Percentiles rank a stretch among this genome's conserved stretches.
Conservation (phyloP, 1,140 invertebrate species). For the Samia ricini region DNA sequence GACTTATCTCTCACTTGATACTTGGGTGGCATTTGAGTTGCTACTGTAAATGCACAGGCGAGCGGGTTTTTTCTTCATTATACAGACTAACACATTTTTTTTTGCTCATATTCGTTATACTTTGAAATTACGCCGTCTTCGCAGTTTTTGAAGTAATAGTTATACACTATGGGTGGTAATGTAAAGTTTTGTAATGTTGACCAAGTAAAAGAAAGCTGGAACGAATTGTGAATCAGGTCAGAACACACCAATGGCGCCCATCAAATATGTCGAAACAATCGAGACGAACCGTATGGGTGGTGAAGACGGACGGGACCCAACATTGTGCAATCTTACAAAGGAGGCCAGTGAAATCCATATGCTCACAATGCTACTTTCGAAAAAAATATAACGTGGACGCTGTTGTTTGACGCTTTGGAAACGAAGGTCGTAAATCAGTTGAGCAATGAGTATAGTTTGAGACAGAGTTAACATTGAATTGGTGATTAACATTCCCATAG, state of each 20-base stretch:
- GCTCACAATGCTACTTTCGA: constrained; percentile 46
- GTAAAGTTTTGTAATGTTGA: neutral
- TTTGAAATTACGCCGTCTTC: neutral
- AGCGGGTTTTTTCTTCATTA: too few relatives aligned
- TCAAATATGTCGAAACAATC: constrained; percentile 66
- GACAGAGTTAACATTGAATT: constrained; percentile 1
- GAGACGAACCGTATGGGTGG: constrained; percentile 35
- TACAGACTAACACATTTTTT: too few relatives aligned
- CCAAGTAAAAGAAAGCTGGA: constrained; percentile 58
- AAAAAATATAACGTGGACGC: constrained; percentile 10
- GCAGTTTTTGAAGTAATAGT: neutral
- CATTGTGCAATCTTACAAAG: constrained; percentile 65
- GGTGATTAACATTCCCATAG: neutral
- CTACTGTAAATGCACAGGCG: too few relatives aligned
- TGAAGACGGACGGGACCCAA: constrained; percentile 40
- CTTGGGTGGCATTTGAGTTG: too few relatives aligned
- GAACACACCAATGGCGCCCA: constrained; percentile 55
- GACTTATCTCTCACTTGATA: too few relatives aligned
- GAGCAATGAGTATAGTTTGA: neutral
- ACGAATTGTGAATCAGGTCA: constrained; percentile 72
- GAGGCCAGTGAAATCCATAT: constrained; percentile 55
- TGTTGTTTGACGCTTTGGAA: constrained; percentile 4
- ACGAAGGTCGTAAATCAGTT: constrained; percentile 48
- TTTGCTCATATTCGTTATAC: neutral
- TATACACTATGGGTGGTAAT: constrained; percentile 10